Evolutionary conservation across 2,888 invertebrate species (phyloP), one percentile per base, ranked within the genome.

Genomic region (Archips crataeganus): DNA sequence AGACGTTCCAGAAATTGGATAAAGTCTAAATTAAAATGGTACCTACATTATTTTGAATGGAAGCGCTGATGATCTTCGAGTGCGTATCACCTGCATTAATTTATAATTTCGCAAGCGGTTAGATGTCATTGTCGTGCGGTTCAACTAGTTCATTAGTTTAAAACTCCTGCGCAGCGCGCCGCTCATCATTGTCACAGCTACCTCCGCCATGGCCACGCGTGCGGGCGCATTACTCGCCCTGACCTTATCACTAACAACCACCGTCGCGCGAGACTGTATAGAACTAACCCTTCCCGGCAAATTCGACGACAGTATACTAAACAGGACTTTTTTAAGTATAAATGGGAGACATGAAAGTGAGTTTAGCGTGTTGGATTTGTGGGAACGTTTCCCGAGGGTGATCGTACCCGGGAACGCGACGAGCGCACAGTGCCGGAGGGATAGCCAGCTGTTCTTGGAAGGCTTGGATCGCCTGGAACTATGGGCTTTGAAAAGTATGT

Each of bases 401-500:
- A 84, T 94, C 79, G 92, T 94, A 79, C 94, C 93, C n/a, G 83
- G 81, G 65, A 93, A 94, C 74, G 92, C 90, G 63, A 91, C 94
- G 57, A 94, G 92, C 78, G 89, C 90, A 67, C 88, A 88, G 80
- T 95, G 95, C 82, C 81, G 92, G 47, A 82, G 89, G 71, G 95
- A 95, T 61, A 90, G 90, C 67, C 86, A 88, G 77, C 79, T 86
- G 42, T 94, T 90, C 60, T 70, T 94, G 73, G 87, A 91, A 69
- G 87, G 91, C 73, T 78, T 95, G 77, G 87, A 91, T 9, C 83
- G 86, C 3, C 84, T 95, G 78, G 93, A 95, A 76, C 76, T 95
- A 10, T 94, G 95, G 94, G 95, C 95, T 59, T 75, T 95, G 62
- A 95, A 95, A 94, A 95, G 95, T 95, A 93, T 92, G 85, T 87